Base-by-base conservation (phyloP, 1,140 invertebrate genomes). In the Sipha flava region DNA sequence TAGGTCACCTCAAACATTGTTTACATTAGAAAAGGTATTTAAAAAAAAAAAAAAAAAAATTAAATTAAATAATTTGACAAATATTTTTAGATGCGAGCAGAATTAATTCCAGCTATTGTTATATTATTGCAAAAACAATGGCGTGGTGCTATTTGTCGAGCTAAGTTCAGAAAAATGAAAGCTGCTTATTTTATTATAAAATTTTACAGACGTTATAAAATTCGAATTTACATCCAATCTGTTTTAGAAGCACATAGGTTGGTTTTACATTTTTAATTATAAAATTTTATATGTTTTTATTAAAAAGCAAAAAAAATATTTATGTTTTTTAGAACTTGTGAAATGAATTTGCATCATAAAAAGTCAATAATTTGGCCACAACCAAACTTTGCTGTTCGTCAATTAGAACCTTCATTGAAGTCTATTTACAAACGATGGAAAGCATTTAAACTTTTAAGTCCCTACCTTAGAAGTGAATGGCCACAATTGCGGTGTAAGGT, bases 41-140 rank as follows among this genome's bases (percentile, higher is more conserved):
- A n/a, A 21, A 57, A 23, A 3, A 40, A 40, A 6, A 6, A 10
- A 4, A 40, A 40, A 40, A 6, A 40, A 40, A 40, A 6, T 40
- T 6, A 40, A 40, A 10, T 40, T 6, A 40, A 10, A 40, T 40
- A 40, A 40, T 40, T 40, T n/a, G n/a, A n/a, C n/a, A n/a, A n/a
- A n/a, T n/a, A n/a, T 64, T 70, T 54, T 34, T 79, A 89, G 87
- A 89, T 91, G 57, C 88, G 94, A 81, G 92, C 91, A 72, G 90
- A 92, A 79, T 89, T 94, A 81, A 92, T 98, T 64, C 95, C 95
- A 0, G 90, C 91, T 52, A 96, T 99, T 82, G 94, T 96, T 37
- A 90, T 95, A 12, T 89, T 98, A 81, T 87, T 99, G 77, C 97
- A 99, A 88, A 98, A 98, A 87, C 92, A 95, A 85, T 96, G 95